Percentiles rank a stretch among this genome's conserved stretches.
phyloP scores from a whole-genome alignment of 2,888 invertebrate species.

The Luperina testacea region DNA sequence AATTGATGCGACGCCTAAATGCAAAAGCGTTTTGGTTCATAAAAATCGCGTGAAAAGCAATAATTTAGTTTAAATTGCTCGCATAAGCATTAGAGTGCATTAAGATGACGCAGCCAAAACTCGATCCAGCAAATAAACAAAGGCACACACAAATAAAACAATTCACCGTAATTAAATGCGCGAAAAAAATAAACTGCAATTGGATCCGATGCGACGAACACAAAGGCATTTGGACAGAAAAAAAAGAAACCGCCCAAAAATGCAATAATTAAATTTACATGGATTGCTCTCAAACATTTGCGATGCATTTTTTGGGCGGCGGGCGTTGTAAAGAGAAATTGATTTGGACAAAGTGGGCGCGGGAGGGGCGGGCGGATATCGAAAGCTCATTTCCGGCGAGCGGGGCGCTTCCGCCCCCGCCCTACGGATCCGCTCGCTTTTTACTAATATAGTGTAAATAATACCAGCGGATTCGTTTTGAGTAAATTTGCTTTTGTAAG shows the following conservation, averaged over 20 bases:
- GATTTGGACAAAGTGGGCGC: constrained; percentile 83
- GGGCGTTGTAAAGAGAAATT: constrained; percentile 80
- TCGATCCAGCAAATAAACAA: constrained; percentile 33
- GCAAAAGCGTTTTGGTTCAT: not conserved
- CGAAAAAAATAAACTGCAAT: constrained; percentile 45
- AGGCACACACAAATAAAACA: constrained; percentile 44
- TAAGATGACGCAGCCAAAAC: constrained; percentile 15
- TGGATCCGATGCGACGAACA: constrained; percentile 40
- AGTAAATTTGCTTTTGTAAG: constrained; percentile 64
- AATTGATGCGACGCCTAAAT: constrained; percentile 7
- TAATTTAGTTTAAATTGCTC: constrained; percentile 21
- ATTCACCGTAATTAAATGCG: constrained; percentile 40
- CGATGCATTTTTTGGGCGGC: constrained; percentile 69
- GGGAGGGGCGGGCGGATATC: constrained; percentile 78
- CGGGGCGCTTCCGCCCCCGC: constrained; percentile 72
- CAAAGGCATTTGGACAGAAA: constrained; percentile 40
- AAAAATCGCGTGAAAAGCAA: constrained; percentile 23
- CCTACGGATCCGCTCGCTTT: constrained; percentile 60
- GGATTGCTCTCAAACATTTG: constrained; percentile 68
- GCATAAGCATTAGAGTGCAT: not conserved
- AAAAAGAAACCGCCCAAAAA: constrained; percentile 45
- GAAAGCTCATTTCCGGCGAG: constrained; percentile 85
- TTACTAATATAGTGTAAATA: constrained; percentile 71
- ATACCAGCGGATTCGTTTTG: constrained; percentile 64
- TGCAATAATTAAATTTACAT: constrained; percentile 65